phyloP scores from a whole-genome alignment of 1,140 invertebrate species.

The Bombus turneri region DNA sequence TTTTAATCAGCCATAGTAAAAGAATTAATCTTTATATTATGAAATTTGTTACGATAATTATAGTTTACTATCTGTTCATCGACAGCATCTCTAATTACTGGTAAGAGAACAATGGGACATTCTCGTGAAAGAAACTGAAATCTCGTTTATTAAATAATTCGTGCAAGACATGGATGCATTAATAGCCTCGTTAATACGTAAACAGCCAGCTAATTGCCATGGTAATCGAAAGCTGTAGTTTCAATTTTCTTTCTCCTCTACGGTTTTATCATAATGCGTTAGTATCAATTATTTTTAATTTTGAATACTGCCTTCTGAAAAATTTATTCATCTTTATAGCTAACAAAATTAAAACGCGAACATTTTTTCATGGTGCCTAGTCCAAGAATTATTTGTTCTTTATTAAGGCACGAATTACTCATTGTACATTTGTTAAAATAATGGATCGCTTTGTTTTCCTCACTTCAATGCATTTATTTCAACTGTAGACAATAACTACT shows the following conservation, averaged over 20 bases:
- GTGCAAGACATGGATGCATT: not conserved
- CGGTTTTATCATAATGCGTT: too few species aligned
- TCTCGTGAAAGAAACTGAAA: not conserved
- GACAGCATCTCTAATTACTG: not conserved
- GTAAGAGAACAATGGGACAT: not conserved
- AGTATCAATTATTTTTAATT: not conserved
- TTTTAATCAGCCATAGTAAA: not conserved
- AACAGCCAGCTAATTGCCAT: not conserved
- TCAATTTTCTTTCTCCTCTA: not conserved
- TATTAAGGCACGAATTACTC: not conserved
- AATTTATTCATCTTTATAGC: not conserved
- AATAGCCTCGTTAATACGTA: constrained; percentile 12
- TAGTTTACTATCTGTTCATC: not conserved
- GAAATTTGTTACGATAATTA: not conserved
- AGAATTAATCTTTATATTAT: too few species aligned
- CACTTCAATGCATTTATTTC: constrained; percentile 16
- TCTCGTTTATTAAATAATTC: constrained; percentile 14
- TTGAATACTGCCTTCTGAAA: not conserved
- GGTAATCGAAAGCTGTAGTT: not conserved
- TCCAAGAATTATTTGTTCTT: not conserved
- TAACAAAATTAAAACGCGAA: not conserved
- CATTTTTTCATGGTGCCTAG: not conserved
- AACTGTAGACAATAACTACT: not conserved
- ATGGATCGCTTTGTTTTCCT: constrained; percentile 23
- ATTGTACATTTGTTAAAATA: constrained; percentile 23